Base-by-base conservation (phyloP, 2,797 vertebrate species). In the Gouania willdenowi region DNA sequence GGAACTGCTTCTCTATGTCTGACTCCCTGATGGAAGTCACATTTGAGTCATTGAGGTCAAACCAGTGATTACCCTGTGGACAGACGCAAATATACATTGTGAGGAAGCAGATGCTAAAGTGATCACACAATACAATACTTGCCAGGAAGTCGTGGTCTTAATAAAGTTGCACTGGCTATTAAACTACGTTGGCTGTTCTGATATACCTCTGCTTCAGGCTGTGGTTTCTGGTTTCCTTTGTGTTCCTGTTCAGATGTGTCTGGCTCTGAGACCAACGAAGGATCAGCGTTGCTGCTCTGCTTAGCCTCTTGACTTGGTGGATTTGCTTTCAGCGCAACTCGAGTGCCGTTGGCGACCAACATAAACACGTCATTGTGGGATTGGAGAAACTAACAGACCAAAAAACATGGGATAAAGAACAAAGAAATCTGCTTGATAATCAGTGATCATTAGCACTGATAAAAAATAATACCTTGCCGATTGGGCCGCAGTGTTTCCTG, bases 1-100 rank as follows among this genome's bases (percentile, higher is more conserved):
- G 92, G 71, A 97, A 99, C 51, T 98, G 95, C 71, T 93, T 94
- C 79, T 93, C 87, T 54, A 98, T 92, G 38, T 95, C 93, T 32
- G 83, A 81, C 75, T 93, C 91, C 37, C 80, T 84, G 69, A 98
- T 98, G 7, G 91, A 87, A 1, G 88, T 91, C 26, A 97, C 95
- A 5, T 71, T 62, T 2, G 93, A 93, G 75, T 99, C 96, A 13
- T 99, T 96, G 8, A 99, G 82, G 65, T 99, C 94, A 83, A 99
- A 98, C 96, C 96, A 99, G 61, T 92, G 92, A 52, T 77, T 66
- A 26, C 76, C 81, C 65, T 80, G 80, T 53, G 59, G 61, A 63
- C 26, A 57, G 41, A 64, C 37, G 38, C 28, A 45, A 56, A 41
- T 62, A 52, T 1, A 35, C 23, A 48, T 22, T 8, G 21, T 72